Evolutionary conservation across 2,113 vertebrate species (phyloP), one percentile per base, ranked within the genome.

Genomic region (Anarhynchus alexandrinus): DNA sequence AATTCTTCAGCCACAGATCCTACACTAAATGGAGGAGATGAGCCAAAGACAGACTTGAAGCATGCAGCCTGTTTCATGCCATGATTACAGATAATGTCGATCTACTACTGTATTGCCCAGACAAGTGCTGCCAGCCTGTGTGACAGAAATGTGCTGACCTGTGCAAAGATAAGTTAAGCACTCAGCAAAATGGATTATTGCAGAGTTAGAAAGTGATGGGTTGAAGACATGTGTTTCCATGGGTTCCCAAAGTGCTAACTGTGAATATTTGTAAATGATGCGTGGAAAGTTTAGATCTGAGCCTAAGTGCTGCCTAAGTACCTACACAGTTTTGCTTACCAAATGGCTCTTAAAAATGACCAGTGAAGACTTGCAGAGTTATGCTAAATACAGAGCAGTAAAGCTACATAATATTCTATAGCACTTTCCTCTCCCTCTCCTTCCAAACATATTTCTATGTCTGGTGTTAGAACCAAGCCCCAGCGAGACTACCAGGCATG

Each of bases 71-170:
- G 72, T 67, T 62, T 84, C 62, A 71, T 49, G 76, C 79, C 52
- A 80, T 11, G 27, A 59, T 62, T 47, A 45, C 72, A 58, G 88
- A 82, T 88, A 69, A 43, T 27, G 84, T 29, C 10, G 14, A 58
- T 82, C 47, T 43, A 77, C 62, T 70, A n/a, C 59, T 43, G 20
- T 82, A 65, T 67, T 74, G 34, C 49, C 22, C 29, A 77, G 61
- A 59, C 79, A 77, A 89, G 77, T 42, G 66, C 71, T 86, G 59
- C 70, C 43, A 90, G 83, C 73, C 55, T 52, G 15, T 38, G 59
- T 18, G 61, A 67, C 52, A 57, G 86, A 87, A 96, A 91, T 72
- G 86, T 89, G 90, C 97, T 97, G 96, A 97, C 90, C 72, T 90
- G 62, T 80, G 91, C 94, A 96, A 88, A 90, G 91, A 90, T 18